Base-by-base conservation (phyloP, 2,888 invertebrate genomes). In the Heteropelma amictum region DNA sequence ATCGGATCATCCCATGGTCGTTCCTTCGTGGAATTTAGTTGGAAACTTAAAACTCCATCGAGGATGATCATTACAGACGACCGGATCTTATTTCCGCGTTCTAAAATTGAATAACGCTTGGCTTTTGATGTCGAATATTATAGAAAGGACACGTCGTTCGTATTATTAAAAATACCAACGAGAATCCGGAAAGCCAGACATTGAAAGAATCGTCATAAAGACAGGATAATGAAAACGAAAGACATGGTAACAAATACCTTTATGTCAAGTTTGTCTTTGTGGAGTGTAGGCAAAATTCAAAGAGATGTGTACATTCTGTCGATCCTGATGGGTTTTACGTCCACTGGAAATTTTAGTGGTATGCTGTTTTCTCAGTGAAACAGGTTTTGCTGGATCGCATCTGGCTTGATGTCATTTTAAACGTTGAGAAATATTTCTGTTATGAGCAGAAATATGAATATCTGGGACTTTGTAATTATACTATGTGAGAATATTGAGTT, bases 121-220 rank as follows among this genome's bases (percentile, higher is more conserved):
- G n/a, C n/a, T n/a, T n/a, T n/a, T n/a, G n/a, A n/a, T n/a, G n/a
- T n/a, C n/a, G n/a, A n/a, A n/a, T n/a, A n/a, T n/a, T n/a, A 28
- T 21, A 54, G 14, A 35, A 49, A n/a, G 17, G 26, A 26, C 26
- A 56, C 54, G 53, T 63, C 67, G 58, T 63, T 33, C 28, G 17
- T 14, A 33, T 19, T 42, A n/a, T 54, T 42, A 19, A 7, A 40
- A 54, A 35, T 12, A 33, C 17, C 8, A 12, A 17, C n/a, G n/a
- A n/a, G n/a, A n/a, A n/a, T n/a, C n/a, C n/a, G n/a, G n/a, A n/a
- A n/a, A n/a, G n/a, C n/a, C n/a, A n/a, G n/a, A n/a, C n/a, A n/a
- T n/a, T n/a, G n/a, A n/a, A n/a, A n/a, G n/a, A n/a, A n/a, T n/a
- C n/a, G n/a, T n/a, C n/a, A n/a, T n/a, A n/a, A n/a, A n/a, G n/a